Base-by-base conservation (phyloP, 2,888 invertebrate genomes). In the Caenorhabditis doughertyi region DNA sequence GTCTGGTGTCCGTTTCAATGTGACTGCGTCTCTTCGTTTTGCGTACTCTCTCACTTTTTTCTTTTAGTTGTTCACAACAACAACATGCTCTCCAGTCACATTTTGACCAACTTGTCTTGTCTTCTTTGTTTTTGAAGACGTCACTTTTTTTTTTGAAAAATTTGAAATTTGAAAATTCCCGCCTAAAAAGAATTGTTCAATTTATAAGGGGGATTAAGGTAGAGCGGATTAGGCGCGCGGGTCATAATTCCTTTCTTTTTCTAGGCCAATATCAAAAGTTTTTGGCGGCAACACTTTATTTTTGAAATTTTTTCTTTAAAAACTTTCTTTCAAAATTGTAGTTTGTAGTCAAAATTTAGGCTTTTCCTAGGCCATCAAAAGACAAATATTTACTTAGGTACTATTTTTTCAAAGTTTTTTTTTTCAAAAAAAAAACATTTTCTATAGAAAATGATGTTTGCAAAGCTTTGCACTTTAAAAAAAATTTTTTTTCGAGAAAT, bases 1-100 rank as follows among this genome's bases (percentile, higher is more conserved):
- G 42, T 13, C 42, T 42, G 58, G 58, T 58, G 58, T 58, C 58
- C 58, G 39, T 58, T 58, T 58, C 58, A 58, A 58, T 39, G 39
- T 35, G 58, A 23, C 58, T 58, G 58, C 39, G 58, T 58, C 58
- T 58, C 39, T 23, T 13, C 4, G 9, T 21, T 32, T 23, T 8
- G 1, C 21, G 8, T 18, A 21, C 56, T 58, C 39, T 58, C 39
- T 58, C 18, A 3, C 23, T 16, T 44, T 44, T 29, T n/a, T n/a
- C n/a, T n/a, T n/a, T n/a, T n/a, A n/a, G n/a, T n/a, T n/a, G n/a
- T n/a, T n/a, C n/a, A n/a, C n/a, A n/a, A n/a, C n/a, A n/a, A 16
- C 44, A 23, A 55, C 27, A 27, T 23, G 25, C 25, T n/a, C 39
- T 21, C 39, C 39, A 56, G 13, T 21, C 56, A 3, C 55, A n/a